phyloP scores from a whole-genome alignment of 2,113 vertebrate genomes.

The Formicarius rufipectus region DNA sequence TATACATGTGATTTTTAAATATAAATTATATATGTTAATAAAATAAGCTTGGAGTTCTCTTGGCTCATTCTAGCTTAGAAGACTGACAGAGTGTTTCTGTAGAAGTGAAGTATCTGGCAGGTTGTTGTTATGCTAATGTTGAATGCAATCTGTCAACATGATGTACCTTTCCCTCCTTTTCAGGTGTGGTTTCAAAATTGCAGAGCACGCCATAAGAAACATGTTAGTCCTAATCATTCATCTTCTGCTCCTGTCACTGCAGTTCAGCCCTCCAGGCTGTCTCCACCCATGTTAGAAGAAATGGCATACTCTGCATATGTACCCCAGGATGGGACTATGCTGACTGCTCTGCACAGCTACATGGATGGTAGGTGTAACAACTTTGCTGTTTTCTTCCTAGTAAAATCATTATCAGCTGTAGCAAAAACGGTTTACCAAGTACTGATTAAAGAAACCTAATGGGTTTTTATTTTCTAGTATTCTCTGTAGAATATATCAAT shows the following conservation, averaged over 20 bases:
- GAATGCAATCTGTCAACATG: background rate
- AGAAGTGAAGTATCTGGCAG: background rate
- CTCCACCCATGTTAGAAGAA: constrained; percentile 87
- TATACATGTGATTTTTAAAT: background rate
- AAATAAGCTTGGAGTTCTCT: background rate
- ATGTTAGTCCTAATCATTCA: constrained; percentile 88
- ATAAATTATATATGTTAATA: too few species aligned
- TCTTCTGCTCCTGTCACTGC: constrained; percentile 81
- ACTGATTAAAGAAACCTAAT: background rate
- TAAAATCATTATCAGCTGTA: background rate
- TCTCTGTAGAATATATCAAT: background rate
- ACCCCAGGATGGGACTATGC: constrained; percentile 86
- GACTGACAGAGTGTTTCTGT: background rate
- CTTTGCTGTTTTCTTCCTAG: background rate
- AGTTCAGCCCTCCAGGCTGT: constrained; percentile 81
- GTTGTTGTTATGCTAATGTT: background rate
- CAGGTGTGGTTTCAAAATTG: constrained; percentile 99
- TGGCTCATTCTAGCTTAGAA: background rate
- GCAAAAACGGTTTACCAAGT: background rate
- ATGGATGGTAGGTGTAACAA: constrained; percentile 85
- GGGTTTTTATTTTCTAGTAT: background rate
- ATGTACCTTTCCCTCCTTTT: background rate
- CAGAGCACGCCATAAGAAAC: constrained; percentile 95
- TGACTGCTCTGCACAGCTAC: constrained; percentile 89
- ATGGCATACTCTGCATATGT: constrained; percentile 88